phyloP scores from a whole-genome alignment of 2,888 invertebrate genomes.

The Drosophila lutescens region DNA sequence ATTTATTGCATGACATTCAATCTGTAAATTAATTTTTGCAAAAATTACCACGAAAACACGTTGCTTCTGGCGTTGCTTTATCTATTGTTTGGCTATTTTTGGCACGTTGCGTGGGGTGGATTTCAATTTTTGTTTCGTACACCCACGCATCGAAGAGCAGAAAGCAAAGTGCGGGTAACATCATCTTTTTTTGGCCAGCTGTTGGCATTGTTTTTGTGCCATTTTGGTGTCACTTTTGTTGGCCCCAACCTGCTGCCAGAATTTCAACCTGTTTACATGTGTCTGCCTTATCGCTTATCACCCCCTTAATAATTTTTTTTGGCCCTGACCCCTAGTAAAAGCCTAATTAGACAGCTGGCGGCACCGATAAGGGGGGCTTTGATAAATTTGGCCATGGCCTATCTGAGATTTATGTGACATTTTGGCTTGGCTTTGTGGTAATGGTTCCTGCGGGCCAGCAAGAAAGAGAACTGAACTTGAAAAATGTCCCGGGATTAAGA shows the following conservation, averaged over 20 bases:
- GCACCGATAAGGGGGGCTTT: slow-evolving; percentile 50
- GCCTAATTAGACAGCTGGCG: slow-evolving; percentile 60
- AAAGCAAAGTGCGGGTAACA: slow-evolving; percentile 5
- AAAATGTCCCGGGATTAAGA: slow-evolving; percentile 6
- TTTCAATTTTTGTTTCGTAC: slow-evolving; percentile 13
- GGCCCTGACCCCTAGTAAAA: slow-evolving; percentile 39
- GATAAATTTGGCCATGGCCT: slow-evolving; percentile 55
- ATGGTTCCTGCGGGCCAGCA: slow-evolving; percentile 49
- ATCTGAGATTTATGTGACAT: slow-evolving; percentile 66
- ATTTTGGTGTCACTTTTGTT: slow-evolving; percentile 2
- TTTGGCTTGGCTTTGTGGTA: slow-evolving; percentile 58
- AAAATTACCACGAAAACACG: slow-evolving; percentile 6
- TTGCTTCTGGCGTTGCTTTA: background rate
- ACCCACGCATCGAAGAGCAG: slow-evolving; percentile 12
- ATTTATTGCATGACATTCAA: slow-evolving; percentile 1
- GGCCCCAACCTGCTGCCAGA: slow-evolving; percentile 5
- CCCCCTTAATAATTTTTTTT: background rate
- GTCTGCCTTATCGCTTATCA: slow-evolving; percentile 42
- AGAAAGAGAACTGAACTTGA: background rate
- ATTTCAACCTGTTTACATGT: slow-evolving; percentile 50
- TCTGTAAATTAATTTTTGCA: slow-evolving; percentile 9
- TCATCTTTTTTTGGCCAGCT: slow-evolving; percentile 37
- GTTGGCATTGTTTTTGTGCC: slow-evolving; percentile 20
- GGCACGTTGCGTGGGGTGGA: slow-evolving; percentile 21
- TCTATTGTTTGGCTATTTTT: slow-evolving; percentile 24